Evolutionary conservation across 2,888 invertebrate genomes (phyloP).

Genomic region (Tricholauxania praeusta): DNA sequence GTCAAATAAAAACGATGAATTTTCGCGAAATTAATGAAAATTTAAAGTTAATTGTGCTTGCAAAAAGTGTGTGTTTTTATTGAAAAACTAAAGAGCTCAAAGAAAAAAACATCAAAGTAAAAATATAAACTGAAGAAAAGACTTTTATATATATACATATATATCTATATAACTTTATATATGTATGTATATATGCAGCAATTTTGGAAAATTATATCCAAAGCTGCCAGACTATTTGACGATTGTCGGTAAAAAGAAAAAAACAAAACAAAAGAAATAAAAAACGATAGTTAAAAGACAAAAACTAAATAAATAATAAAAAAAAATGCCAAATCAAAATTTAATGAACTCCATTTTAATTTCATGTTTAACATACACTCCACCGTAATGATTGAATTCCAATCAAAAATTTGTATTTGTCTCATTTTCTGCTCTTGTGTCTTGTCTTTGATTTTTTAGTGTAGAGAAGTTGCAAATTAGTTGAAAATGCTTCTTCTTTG

Average conservation of each 20-base stretch:
- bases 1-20: slow-evolving; percentile 1
- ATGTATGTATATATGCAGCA: too few relatives aligned
- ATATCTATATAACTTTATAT: neutral
- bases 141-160: neutral
- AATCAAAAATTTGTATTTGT: slow-evolving; percentile 46
- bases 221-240: slow-evolving; percentile 7
- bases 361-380: neutral
- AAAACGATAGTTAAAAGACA: neutral
- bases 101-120: neutral
- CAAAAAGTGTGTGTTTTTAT: neutral
- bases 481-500: slow-evolving; percentile 40
- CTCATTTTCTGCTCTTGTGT: slow-evolving; percentile 43
- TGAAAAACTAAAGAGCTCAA: neutral
- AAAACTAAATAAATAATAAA: too few relatives aligned
- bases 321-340: too few relatives aligned
- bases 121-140: neutral
- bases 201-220: neutral
- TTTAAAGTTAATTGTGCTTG: neutral
- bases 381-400: neutral
- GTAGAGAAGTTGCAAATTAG: slow-evolving; percentile 45
- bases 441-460: slow-evolving; percentile 33
- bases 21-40: neutral
- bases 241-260: neutral
- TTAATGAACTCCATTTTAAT: too few relatives aligned
- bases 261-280: neutral